These are phyloP conservation scores for Alligator mississippiensis DNA, from an alignment of 2,113 vertebrate species.

Conservation along the genomic window DNA sequence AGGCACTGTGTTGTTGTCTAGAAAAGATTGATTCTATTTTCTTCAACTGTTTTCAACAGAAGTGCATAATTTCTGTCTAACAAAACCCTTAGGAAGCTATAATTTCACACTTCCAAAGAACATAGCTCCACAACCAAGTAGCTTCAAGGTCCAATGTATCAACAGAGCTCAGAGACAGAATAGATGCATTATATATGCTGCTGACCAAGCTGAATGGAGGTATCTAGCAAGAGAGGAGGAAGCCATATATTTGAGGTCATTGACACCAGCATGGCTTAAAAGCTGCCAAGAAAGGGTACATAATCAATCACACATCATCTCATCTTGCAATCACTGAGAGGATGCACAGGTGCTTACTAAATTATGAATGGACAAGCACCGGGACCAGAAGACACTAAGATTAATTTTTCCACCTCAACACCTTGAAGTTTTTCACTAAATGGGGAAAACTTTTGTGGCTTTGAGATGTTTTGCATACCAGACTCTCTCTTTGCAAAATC, in stretches of 20 bases:
- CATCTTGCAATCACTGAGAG: fast-evolving
- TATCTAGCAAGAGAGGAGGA: background rate
- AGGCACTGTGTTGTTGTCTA: background rate
- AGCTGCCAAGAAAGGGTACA: background rate
- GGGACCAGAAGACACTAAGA: background rate
- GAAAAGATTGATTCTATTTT: background rate
- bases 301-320: background rate
- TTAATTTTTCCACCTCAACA: background rate
- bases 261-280: background rate
- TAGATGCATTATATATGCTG: fast-evolving
- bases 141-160: no score
- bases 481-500: background rate
- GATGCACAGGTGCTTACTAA: background rate
- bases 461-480: background rate
- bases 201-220: background rate
- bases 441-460: background rate
- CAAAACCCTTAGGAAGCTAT: background rate
- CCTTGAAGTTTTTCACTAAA: background rate
- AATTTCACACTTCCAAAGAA: background rate
- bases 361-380: background rate
- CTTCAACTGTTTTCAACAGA: background rate
- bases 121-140: background rate
- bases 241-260: background rate
- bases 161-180: background rate
- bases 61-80: background rate